These are phyloP conservation scores for Temnothorax longispinosus DNA, from an alignment of 1,140 invertebrate species.

Conservation along the genomic window DNA sequence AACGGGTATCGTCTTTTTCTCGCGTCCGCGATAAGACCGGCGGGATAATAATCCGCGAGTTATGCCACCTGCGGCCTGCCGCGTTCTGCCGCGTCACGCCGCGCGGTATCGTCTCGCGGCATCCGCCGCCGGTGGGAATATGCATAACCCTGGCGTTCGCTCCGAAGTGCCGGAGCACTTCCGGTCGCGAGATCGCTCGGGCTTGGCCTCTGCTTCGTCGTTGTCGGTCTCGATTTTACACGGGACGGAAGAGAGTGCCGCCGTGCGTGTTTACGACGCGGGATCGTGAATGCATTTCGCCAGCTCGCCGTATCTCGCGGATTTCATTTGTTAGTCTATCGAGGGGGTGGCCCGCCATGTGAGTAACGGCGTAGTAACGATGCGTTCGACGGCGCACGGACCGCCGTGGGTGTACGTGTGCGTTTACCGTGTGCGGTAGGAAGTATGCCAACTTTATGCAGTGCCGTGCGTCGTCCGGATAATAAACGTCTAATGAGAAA, in stretches of 20 bases:
- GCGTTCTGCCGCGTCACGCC: constrained; percentile 3
- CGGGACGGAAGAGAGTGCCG: background rate
- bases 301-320: constrained; percentile 16
- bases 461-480: constrained; percentile 11
- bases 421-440: background rate
- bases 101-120: constrained; percentile 27
- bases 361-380: constrained; percentile 25
- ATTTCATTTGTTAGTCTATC: constrained; percentile 25
- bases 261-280: constrained; percentile 19
- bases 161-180: constrained; percentile 31
- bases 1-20: constrained; percentile 15
- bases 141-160: constrained; percentile 31
- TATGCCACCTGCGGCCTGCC: constrained; percentile 42
- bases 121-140: constrained; percentile 13
- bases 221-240: constrained; percentile 9
- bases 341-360: background rate
- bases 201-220: background rate
- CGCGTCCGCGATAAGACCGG: constrained; percentile 25
- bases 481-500: constrained; percentile 40
- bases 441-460: constrained; percentile 7
- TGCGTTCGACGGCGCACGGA: constrained; percentile 9
- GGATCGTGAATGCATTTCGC: background rate
- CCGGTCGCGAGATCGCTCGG: constrained; percentile 45
- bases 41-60: constrained; percentile 58
- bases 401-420: background rate